Evolutionary conservation across 1,140 invertebrate species (phyloP).

Genomic region (Semibalanus balanoides): DNA sequence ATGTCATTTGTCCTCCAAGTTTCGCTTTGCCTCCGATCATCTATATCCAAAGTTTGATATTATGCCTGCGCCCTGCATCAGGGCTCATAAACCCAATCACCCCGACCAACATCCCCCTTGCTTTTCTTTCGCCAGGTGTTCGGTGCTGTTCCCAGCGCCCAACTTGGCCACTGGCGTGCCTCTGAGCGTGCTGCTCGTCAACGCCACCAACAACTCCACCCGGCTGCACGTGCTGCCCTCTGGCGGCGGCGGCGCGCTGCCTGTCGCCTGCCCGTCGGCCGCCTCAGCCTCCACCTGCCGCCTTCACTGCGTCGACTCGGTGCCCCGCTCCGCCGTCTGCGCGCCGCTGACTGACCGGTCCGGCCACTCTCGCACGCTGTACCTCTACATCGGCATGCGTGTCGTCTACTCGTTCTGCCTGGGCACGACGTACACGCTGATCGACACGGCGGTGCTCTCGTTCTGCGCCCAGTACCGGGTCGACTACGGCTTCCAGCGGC

Average conservation of each 20-base stretch:
- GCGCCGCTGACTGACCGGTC: neutral
- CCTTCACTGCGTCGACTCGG: neutral
- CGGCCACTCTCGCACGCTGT: neutral
- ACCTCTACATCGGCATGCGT: neutral
- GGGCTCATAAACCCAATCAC: too few species aligned
- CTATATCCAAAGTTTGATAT: too few species aligned
- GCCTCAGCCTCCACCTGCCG: neutral
- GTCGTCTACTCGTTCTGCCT: neutral
- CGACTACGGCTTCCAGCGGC: constrained; percentile 16
- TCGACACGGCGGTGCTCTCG: constrained; percentile 10
- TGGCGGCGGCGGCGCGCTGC: too few species aligned
- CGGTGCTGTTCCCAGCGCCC: neutral
- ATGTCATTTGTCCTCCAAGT: too few species aligned
- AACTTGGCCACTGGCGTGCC: neutral
- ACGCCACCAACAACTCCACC: neutral
- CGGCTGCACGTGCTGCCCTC: neutral
- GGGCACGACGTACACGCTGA: constrained; percentile 6
- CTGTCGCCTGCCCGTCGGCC: neutral
- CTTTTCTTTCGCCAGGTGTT: neutral
- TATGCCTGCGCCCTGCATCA: too few species aligned
- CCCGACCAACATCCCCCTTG: too few species aligned
- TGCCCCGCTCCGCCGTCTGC: neutral
- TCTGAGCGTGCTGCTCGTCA: neutral
- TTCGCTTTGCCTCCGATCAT: too few species aligned
- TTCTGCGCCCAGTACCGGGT: neutral